phyloP scores from a whole-genome alignment of 2,888 invertebrate species.

The Automeris io region DNA sequence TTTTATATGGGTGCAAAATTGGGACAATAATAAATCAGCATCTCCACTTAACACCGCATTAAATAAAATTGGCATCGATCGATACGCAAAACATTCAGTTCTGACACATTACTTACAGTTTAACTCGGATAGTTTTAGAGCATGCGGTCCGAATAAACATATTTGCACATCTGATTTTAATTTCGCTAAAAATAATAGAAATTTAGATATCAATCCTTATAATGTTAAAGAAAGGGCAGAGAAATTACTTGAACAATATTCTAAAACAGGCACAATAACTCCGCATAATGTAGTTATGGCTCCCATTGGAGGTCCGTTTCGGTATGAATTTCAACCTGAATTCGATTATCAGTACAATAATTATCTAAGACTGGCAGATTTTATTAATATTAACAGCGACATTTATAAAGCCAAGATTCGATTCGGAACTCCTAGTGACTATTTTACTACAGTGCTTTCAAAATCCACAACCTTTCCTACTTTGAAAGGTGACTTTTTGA shows the following conservation, averaged over 20 bases:
- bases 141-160: slow-evolving; percentile 50
- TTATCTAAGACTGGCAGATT: slow-evolving; percentile 91
- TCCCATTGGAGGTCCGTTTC: slow-evolving; percentile 94
- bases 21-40: slow-evolving; percentile 71
- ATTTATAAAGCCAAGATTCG: slow-evolving; percentile 83
- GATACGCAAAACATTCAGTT: slow-evolving; percentile 47
- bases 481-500: slow-evolving; percentile 95
- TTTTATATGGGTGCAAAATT: slow-evolving; percentile 93
- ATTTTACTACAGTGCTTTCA: slow-evolving; percentile 84
- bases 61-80: slow-evolving; percentile 45
- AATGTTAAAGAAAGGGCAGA: slow-evolving; percentile 92
- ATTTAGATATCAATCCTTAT: slow-evolving; percentile 86
- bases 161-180: slow-evolving; percentile 56
- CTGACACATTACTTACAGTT: slow-evolving; percentile 56
- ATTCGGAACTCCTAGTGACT: slow-evolving; percentile 94
- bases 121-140: slow-evolving; percentile 50
- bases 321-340: slow-evolving; percentile 90
- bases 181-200: slow-evolving; percentile 85
- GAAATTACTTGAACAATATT: slow-evolving; percentile 90
- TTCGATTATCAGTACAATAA: slow-evolving; percentile 97
- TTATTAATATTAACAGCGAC: slow-evolving; percentile 86
- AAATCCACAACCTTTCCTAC: slow-evolving; percentile 79
- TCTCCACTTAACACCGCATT: slow-evolving; percentile 48
- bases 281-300: slow-evolving; percentile 94
- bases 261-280: slow-evolving; percentile 90